phyloP scores from a whole-genome alignment of 2,113 vertebrate genomes.

The Boulengeromyrus knoepffleri region DNA sequence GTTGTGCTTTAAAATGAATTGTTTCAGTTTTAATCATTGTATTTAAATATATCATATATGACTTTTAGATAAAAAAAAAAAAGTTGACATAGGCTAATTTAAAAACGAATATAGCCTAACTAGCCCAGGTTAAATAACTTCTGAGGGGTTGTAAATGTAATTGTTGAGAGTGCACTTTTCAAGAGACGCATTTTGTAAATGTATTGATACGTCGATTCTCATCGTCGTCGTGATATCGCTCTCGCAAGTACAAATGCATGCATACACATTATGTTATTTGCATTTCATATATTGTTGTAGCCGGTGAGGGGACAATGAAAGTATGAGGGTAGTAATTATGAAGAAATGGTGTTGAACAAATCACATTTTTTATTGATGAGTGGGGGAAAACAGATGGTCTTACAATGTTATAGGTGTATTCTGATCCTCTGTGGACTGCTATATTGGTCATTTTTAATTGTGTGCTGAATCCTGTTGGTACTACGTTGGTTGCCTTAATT shows the following conservation, averaged over 20 bases:
- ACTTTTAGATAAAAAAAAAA: background rate
- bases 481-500: background rate
- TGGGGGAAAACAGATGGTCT: background rate
- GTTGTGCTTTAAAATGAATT: background rate
- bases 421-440: background rate
- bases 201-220: background rate
- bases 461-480: background rate
- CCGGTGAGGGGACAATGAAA: background rate
- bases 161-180: background rate
- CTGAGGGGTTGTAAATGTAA: background rate
- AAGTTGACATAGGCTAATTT: background rate
- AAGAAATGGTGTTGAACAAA: background rate
- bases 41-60: background rate
- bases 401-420: background rate
- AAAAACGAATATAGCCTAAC: background rate
- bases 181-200: background rate
- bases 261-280: background rate
- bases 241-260: background rate
- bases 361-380: background rate
- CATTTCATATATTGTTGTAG: background rate
- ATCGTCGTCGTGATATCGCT: background rate
- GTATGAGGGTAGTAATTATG: background rate
- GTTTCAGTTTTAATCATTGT: background rate
- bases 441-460: background rate
- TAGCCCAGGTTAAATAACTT: background rate